phyloP scores from a whole-genome alignment of 2,797 vertebrate genomes.

The Petrocephalus schoutedeni region DNA sequence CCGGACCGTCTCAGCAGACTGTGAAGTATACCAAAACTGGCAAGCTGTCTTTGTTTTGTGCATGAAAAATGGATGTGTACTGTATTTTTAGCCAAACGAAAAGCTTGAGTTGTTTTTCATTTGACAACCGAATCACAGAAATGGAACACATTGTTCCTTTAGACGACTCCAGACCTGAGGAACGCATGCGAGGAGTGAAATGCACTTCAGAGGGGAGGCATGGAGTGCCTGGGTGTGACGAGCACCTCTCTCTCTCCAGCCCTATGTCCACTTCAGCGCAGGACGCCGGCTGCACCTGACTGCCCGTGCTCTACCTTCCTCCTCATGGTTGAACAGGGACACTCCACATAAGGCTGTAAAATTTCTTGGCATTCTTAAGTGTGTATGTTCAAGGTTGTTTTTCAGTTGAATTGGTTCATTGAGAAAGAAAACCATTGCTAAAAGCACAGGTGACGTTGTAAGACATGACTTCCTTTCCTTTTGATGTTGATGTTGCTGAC shows the following conservation, averaged over 20 bases:
- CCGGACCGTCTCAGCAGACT: conserved; percentile 3
- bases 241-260: neutral
- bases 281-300: neutral
- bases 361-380: conserved; percentile 55
- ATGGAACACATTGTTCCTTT: conserved; percentile 16
- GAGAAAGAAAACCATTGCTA: conserved; percentile 41
- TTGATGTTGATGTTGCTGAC: conserved; percentile 65
- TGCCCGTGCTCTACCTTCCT: conserved; percentile 27
- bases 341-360: conserved; percentile 52
- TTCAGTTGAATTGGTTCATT: conserved; percentile 47
- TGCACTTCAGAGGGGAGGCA: conserved; percentile 23
- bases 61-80: conserved; percentile 72
- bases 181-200: conserved; percentile 32
- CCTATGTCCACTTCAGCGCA: neutral
- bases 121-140: conserved; percentile 16
- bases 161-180: conserved; percentile 21
- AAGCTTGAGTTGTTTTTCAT: conserved; percentile 46
- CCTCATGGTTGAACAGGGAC: conserved; percentile 31
- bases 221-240: conserved; percentile 7
- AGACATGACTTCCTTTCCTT: conserved; percentile 58
- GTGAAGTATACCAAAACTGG: conserved; percentile 54
- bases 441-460: conserved; percentile 66
- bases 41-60: conserved; percentile 70
- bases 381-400: conserved; percentile 48
- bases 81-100: conserved; percentile 53